Evolutionary conservation across 2,888 invertebrate species (phyloP), one percentile per base, ranked within the genome.

Genomic region (Sipha maydis): DNA sequence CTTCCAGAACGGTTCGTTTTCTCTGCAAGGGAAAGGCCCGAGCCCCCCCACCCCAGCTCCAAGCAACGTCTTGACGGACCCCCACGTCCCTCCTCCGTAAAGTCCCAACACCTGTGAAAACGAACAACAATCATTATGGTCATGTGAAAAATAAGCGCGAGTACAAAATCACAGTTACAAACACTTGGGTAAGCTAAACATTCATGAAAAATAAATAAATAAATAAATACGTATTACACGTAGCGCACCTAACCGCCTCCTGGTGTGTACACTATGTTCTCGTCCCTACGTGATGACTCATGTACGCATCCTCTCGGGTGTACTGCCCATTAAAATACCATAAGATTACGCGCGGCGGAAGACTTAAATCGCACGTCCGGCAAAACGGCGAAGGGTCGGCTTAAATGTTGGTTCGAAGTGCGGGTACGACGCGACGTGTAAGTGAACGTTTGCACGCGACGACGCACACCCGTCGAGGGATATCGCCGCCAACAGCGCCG

Each of bases 1-100:
- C 93, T 96, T 96, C 96, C 96, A 96, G 92, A 96, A 95, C 91
- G 95, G 95, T 92, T 95, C 95, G 89, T 88, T 88, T 95, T 94
- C 93, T 95, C 95, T 94, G 95, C 86, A 88, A 88, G 94, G 94
- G 95, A 94, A 93, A 95, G 94, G 93, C 93, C 93, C 91, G 94
- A 94, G 86, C 86, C 86, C 93, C 94, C 93, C 92, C 94, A 94
- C 91, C 94, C 94, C 91, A 93, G 94, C 94, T 94, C 92, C 93
- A 92, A 92, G 92, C 93, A 93, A 93, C 93, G 93, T 91, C 90
- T 90, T 91, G 90, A 90, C 90, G 86, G 90, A 90, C 89, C 86
- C 86, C 86, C 86, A 88, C 86, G 86, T 88, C 86, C 86, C 86
- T 88, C 79, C 80, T 89, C 84, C 89, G 86, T 80, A 88, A 88